Conservation (phyloP, 2,797 vertebrate genomes). For the Echiichthys vipera region DNA sequence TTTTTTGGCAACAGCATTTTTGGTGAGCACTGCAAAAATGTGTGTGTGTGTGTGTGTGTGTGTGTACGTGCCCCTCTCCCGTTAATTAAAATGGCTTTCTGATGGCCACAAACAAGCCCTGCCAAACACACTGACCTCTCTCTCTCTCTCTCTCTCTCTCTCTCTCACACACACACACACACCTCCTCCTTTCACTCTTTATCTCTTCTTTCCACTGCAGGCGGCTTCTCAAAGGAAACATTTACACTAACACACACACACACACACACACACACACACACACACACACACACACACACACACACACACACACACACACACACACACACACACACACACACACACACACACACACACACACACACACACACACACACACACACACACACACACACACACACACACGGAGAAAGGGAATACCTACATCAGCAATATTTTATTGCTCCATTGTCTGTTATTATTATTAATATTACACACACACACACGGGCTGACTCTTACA, state of each 20-base stretch:
- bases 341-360: conserved; percentile 4
- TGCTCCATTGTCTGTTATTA: conserved; percentile 12
- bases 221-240: conserved; percentile 36
- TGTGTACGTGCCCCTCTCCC: conserved; percentile 25
- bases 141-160: conserved; percentile 8
- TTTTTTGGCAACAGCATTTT: conserved; percentile 57
- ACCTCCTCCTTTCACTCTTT: conserved; percentile 27
- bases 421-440: conserved; percentile 27
- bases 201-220: conserved; percentile 54
- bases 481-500: too few relatives aligned
- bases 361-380: conserved; percentile 21
- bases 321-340: not conserved
- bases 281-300: conserved; percentile 14
- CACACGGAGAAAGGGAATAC: conserved; percentile 2
- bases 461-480: not conserved
- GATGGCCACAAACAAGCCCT: conserved; percentile 57
- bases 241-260: conserved; percentile 20
- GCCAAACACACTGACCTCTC: conserved; percentile 54
- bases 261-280: not conserved
- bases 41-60: conserved; percentile 10
- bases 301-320: conserved; percentile 14
- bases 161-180: conserved; percentile 13
- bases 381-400: conserved; percentile 11
- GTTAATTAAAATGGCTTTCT: conserved; percentile 71
- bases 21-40: conserved; percentile 61